Evolutionary conservation across 2,888 invertebrate species (phyloP).

Genomic region (Geotrupes spiniger): DNA sequence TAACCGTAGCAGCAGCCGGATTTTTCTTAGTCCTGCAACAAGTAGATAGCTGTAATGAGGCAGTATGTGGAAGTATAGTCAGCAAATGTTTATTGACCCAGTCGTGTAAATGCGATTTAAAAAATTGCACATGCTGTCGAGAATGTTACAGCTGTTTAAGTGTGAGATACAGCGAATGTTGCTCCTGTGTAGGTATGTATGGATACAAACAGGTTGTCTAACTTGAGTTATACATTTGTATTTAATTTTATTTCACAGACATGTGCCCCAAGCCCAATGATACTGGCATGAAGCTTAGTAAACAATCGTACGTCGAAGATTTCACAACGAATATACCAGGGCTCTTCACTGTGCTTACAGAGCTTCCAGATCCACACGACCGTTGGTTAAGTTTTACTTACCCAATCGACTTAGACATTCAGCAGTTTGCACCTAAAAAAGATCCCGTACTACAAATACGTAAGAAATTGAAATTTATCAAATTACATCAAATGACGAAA

Average conservation of each 20-base stretch:
- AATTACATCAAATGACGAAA: no score
- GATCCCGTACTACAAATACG: slow-evolving; percentile 66
- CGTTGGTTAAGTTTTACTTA: slow-evolving; percentile 85
- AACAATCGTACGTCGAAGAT: slow-evolving; percentile 84
- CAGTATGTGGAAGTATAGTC: slow-evolving; percentile 92
- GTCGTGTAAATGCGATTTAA: slow-evolving; percentile 92
- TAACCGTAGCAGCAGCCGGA: slow-evolving; percentile 17
- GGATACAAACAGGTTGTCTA: not conserved
- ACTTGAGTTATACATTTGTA: not conserved
- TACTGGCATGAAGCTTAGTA: slow-evolving; percentile 66
- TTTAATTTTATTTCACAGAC: slow-evolving; percentile 56
- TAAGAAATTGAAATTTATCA: no score
- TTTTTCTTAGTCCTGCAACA: slow-evolving; percentile 25
- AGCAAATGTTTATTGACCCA: slow-evolving; percentile 96
- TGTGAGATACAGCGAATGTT: slow-evolving; percentile 88
- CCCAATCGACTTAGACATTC: slow-evolving; percentile 70
- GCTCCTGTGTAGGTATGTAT: slow-evolving; percentile 92
- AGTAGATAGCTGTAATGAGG: slow-evolving; percentile 76
- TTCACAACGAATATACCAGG: slow-evolving; percentile 78
- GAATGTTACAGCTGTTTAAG: slow-evolving; percentile 90
- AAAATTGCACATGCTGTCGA: slow-evolving; percentile 90
- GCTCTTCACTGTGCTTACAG: slow-evolving; percentile 78
- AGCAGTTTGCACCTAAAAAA: slow-evolving; percentile 64
- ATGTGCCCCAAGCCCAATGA: slow-evolving; percentile 85
- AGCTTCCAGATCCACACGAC: slow-evolving; percentile 70